Evolutionary conservation across 2,113 vertebrate species (phyloP).

Genomic region (Rhinogobius similis): DNA sequence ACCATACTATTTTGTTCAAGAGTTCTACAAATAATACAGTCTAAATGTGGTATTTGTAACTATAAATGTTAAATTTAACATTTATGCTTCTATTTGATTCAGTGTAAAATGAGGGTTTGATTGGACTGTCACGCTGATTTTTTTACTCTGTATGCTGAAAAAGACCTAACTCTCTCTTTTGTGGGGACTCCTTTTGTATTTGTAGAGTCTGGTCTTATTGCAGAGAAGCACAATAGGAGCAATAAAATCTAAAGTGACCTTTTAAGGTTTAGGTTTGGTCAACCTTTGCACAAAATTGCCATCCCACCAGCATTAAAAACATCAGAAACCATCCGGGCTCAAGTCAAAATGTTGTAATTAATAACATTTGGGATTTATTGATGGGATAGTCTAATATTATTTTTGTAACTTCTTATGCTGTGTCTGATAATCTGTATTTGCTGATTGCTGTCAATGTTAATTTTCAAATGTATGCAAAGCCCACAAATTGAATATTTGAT

Average conservation of each 20-base stretch:
- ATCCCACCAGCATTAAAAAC: constrained; percentile 24
- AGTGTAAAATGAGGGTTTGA: too few species aligned
- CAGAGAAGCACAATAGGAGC: constrained; percentile 52
- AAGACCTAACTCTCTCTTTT: constrained; percentile 26
- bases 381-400: neutral
- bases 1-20: neutral
- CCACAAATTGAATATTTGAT: neutral
- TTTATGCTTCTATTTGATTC: neutral
- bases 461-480: neutral
- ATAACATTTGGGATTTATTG: neutral
- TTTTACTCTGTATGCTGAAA: constrained; percentile 26
- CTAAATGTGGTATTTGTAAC: neutral
- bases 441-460: neutral
- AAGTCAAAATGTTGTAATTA: neutral
- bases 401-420: neutral
- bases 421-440: neutral
- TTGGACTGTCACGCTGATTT: neutral
- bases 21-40: neutral
- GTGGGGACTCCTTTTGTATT: constrained; percentile 50
- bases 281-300: constrained; percentile 31
- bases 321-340: neutral
- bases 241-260: constrained; percentile 50
- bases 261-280: constrained; percentile 27
- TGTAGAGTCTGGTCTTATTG: constrained; percentile 31
- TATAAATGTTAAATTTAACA: too few species aligned